Evolutionary conservation across 35 echinoderm and acorn worm species (phyloP), one percentile per base, ranked within the genome.

Genomic region (Diadema setosum): DNA sequence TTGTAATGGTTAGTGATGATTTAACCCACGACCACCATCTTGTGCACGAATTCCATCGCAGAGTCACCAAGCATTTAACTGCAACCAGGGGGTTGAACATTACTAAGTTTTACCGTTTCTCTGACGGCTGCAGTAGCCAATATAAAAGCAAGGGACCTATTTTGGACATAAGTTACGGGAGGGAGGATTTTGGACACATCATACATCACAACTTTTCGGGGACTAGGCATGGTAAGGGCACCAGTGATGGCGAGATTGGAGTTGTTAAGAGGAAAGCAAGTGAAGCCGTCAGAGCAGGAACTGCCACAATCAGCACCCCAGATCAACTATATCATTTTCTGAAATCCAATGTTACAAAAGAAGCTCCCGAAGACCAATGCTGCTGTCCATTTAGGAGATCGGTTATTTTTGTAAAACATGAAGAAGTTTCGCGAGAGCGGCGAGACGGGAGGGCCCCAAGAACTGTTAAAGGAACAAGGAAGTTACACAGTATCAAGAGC

Each of bases 131-230:
- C 37, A 57, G 74, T 33, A 42, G 58, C 36, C 95, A 97, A 39
- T 97, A 93, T 30, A 97, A 97, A 46, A 82, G 67, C 26, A 92
- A 93, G 65, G 91, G 95, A 1, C 95, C 95, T 0, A 84, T 97
- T 21, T 93, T 83, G 2, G 91, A 97, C 43, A 70, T 93, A 7
- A 87, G 91, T 39, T 97, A 84, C 58, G 75, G 30, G 3, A 76
- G 59, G 6, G 44, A 88, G 1, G 91, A 97, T 50, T 93, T 91
- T 39, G 80, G 84, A 15, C 33, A 74, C 11, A 50, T 9, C 3
- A 88, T 97, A 0, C 67, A 89, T 17, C 94, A 92, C 70, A 92
- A 97, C 41, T 97, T 82, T 42, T 93, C 59, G 5, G 86, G 85
- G 1, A 89, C 90, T 7, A 58, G 90, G 75, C 94, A 93, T 86